Evolutionary conservation across 2,888 invertebrate genomes (phyloP), one percentile per base, ranked within the genome.

Genomic region (Vannuccia rotundouncinata): DNA sequence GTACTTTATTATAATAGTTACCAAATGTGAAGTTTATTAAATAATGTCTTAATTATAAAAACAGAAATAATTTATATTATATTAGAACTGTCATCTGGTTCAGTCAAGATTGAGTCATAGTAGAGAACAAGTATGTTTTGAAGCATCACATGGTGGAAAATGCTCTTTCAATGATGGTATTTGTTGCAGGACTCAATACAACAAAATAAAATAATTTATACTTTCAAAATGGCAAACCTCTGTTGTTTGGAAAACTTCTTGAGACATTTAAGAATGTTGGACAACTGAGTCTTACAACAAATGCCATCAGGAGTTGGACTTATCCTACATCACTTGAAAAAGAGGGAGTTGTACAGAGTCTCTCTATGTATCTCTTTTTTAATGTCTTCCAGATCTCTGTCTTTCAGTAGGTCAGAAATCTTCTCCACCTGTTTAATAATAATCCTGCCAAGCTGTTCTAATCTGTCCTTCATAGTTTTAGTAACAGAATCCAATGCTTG

Each of bases 121-220:
- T 45, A 17, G 45, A 45, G 45, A 5, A 17, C 22, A 66, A 27
- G 66, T 66, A 66, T 66, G 25, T 66, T 66, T 45, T 45, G 17
- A 66, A 22, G 66, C 66, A 2, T 66, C 25, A 27, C 66, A 66
- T 66, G 2, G 66, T 66, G 66, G 66, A 66, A n/a, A 66, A 66
- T 2, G 25, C 10, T 22, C 66, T n/a, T 22, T 66, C 66, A n/a
- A 2, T 22, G 66, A 66, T 27, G 25, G 66, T 27, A 66, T 66
- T 66, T 5, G 66, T 66, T 22, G 66, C 66, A n/a, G 66, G 66
- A 27, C 25, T 66, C 25, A 66, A 66, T 13, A 66, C 2, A 66
- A 66, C 22, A 5, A 66, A 22, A 27, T 66, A 66, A 22, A 66
- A 22, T 22, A 5, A 5, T 66, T 66, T 66, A 5, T 2, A 66